Evolutionary conservation across 2,888 invertebrate species (phyloP), one percentile per base, ranked within the genome.

Genomic region (Oscheius myriophilus): DNA sequence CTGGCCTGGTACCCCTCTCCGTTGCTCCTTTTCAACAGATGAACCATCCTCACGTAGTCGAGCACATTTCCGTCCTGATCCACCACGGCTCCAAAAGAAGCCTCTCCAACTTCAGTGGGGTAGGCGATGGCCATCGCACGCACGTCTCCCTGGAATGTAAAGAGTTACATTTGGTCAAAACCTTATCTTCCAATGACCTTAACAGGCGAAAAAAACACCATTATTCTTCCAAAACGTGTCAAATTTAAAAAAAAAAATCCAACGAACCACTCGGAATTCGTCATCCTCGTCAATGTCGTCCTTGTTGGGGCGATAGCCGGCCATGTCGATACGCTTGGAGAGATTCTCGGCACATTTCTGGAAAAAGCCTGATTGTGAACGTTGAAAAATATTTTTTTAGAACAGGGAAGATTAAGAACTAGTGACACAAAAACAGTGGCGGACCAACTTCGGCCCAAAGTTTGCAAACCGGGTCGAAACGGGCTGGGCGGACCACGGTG

Each of bases 11-110:
- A 65, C 3, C 68, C 74, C 11, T 46, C 39, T 55, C 26, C 45
- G 42, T 43, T 58, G 43, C n/a, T 42, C 46, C 78, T 68, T 54
- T 92, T 93, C 66, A 94, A 89, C 63, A 98, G 89, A 88, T 95
- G 91, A 14, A 94, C 93, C 80, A 97, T 89, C 0, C 95, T 91
- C 67, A 96, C 88, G 87, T 93, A 93, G 87, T 97, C 97, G 0
- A 92, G 92, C 57, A 96, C 92, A 84, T 95, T 94, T 1, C 96
- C 96, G 82, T 95, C 94, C 0, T 92, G 91, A 57, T 92, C 92
- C 62, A 96, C 90, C 33, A 96, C 88, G 78, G 93, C 93, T 71
- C 93, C 92, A 64, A 83, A 86, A 4, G 83, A 73, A 1, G 82
- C 84, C 49, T 80, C 80, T 12, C 75, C 87, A 82, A 76, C 79